These are phyloP conservation scores for Pseudorhiza aurosa DNA, from an alignment of 30 jellyfish, hydroid and myxozoan species.

Conservation along the genomic window DNA sequence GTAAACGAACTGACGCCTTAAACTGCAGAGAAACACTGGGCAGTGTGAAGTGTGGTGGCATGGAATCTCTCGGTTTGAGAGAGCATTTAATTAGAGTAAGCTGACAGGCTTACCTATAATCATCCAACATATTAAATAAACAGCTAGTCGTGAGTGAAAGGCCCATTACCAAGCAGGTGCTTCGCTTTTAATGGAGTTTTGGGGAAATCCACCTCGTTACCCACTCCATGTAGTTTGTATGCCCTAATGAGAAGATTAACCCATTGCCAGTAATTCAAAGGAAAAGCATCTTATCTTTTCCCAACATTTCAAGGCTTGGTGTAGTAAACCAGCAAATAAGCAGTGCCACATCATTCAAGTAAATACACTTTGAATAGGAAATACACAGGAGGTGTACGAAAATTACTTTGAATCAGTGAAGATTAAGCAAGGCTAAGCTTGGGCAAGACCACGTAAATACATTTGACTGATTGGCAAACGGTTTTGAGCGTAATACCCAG, in stretches of 20 bases:
- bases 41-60: too few relatives aligned
- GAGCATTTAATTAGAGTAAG: not conserved
- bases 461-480: not conserved
- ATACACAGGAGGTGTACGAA: too few relatives aligned
- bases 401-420: not conserved
- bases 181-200: not conserved
- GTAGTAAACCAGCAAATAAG: too few relatives aligned
- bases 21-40: too few relatives aligned
- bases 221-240: not conserved
- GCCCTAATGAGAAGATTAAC: not conserved
- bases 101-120: slow-evolving; percentile 19
- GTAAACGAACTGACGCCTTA: too few relatives aligned
- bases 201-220: slow-evolving; percentile 9
- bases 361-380: too few relatives aligned
- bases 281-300: too few relatives aligned
- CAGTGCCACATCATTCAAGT: slow-evolving; percentile 2
- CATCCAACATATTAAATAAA: not conserved
- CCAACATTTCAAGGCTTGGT: too few relatives aligned
- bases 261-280: too few relatives aligned
- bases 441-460: slow-evolving; percentile 31
- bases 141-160: slow-evolving; percentile 12
- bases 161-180: slow-evolving; percentile 41
- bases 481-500: slow-evolving; percentile 12
- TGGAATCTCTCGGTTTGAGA: not conserved
- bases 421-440: slow-evolving; percentile 7